These are phyloP conservation scores for Alethe diademata DNA, from an alignment of 2,113 vertebrate species.

Conservation along the genomic window DNA sequence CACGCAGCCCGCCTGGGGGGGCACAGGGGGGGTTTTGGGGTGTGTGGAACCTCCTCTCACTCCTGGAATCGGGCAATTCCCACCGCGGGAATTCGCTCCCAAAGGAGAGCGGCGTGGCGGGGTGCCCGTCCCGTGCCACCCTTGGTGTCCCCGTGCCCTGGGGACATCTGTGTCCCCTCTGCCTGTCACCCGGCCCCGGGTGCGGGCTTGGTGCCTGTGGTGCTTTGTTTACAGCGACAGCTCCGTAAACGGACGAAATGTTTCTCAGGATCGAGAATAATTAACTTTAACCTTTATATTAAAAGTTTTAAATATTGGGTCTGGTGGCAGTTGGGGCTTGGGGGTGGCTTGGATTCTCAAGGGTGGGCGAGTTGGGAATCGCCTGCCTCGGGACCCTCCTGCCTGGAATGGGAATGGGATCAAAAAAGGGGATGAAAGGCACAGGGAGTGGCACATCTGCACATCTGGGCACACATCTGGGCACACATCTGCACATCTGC, in stretches of 20 bases:
- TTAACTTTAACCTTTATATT: conserved; percentile 62
- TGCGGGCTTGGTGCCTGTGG: conserved; percentile 49
- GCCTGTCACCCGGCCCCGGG: background rate
- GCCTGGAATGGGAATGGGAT: background rate
- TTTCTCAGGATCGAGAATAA: conserved; percentile 71
- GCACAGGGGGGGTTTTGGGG: background rate
- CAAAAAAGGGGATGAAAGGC: background rate
- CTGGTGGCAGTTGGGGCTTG: background rate
- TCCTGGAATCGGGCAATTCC: background rate
- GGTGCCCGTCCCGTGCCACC: background rate
- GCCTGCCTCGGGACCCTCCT: background rate
- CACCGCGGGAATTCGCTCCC: conserved; percentile 70
- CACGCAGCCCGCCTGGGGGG: too few species aligned
- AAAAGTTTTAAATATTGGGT: conserved; percentile 44
- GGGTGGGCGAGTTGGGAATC: background rate
- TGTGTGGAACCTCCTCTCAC: background rate
- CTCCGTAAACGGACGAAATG: conserved; percentile 58
- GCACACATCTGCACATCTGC: background rate
- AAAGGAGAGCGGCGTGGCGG: conserved; percentile 66
- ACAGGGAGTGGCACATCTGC: accelerated
- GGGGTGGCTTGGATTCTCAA: accelerated
- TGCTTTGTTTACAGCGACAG: conserved; percentile 69
- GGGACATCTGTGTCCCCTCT: background rate
- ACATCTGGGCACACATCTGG: background rate
- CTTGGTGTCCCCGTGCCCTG: background rate